These are phyloP conservation scores for Ypsolopha sequella DNA, from an alignment of 2,888 invertebrate genomes.

Conservation along the genomic window DNA sequence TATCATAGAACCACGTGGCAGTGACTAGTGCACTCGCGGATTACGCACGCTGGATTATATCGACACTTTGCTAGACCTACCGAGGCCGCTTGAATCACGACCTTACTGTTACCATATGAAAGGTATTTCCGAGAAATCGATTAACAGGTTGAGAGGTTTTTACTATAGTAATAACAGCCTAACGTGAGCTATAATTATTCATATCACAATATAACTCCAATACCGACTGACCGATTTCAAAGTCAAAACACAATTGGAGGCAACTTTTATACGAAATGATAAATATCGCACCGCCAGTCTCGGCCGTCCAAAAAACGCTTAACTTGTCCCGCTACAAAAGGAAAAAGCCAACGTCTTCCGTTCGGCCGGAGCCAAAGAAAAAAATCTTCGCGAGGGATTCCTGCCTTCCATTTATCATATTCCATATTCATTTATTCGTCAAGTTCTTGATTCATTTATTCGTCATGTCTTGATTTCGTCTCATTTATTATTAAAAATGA, in stretches of 20 bases:
- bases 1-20: slow-evolving; percentile 70
- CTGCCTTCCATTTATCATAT: slow-evolving; percentile 68
- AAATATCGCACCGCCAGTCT: slow-evolving; percentile 59
- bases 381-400: slow-evolving; percentile 69
- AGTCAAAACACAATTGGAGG: slow-evolving; percentile 49
- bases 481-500: slow-evolving; percentile 74
- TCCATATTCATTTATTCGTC: slow-evolving; percentile 73
- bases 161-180: background rate
- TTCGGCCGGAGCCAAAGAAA: slow-evolving; percentile 65
- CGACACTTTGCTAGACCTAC: slow-evolving; percentile 21
- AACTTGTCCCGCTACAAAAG: slow-evolving; percentile 69
- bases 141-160: background rate
- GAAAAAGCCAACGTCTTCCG: slow-evolving; percentile 70
- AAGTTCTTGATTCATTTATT: slow-evolving; percentile 73
- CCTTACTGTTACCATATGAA: too few species aligned
- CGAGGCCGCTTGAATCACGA: too few species aligned
- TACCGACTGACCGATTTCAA: slow-evolving; percentile 35
- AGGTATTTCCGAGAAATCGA: background rate
- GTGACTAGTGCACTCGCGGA: slow-evolving; percentile 68
- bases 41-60: slow-evolving; percentile 57
- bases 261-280: slow-evolving; percentile 63
- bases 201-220: slow-evolving; percentile 10
- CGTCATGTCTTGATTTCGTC: slow-evolving; percentile 72
- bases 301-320: slow-evolving; percentile 66
- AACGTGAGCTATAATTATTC: background rate